Evolutionary conservation across 2,797 vertebrate species (phyloP).

Genomic region (Agapornis canus): DNA sequence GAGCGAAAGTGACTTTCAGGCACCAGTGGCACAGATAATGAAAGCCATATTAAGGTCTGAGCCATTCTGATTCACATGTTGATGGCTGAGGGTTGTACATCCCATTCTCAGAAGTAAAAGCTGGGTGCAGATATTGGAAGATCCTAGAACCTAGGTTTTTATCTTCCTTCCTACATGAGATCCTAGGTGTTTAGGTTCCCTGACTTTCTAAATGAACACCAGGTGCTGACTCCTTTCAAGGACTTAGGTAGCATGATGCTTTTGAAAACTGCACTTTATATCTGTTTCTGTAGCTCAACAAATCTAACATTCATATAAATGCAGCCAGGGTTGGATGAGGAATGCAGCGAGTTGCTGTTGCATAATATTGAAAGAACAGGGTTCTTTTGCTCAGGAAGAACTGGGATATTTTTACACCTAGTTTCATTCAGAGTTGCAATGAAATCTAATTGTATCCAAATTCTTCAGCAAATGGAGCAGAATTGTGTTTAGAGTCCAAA

Average conservation of each 20-base stretch:
- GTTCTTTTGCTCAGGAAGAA: neutral
- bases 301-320: neutral
- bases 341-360: neutral
- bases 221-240: neutral
- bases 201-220: neutral
- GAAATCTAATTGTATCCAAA: neutral
- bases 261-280: neutral
- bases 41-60: neutral
- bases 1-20: neutral
- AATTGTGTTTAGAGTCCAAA: neutral
- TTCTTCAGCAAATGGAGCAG: neutral
- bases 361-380: fast-evolving
- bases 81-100: neutral
- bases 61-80: neutral
- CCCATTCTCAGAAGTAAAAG: neutral
- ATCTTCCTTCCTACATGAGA: neutral
- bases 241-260: neutral
- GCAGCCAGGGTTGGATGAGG: neutral
- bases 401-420: neutral
- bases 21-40: neutral
- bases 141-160: neutral
- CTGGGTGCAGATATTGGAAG: neutral
- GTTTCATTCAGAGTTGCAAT: neutral
- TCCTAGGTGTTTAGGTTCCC: neutral
- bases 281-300: neutral